phyloP scores from a whole-genome alignment of 2,888 invertebrate genomes.

The Zygogramma bicolorata region DNA sequence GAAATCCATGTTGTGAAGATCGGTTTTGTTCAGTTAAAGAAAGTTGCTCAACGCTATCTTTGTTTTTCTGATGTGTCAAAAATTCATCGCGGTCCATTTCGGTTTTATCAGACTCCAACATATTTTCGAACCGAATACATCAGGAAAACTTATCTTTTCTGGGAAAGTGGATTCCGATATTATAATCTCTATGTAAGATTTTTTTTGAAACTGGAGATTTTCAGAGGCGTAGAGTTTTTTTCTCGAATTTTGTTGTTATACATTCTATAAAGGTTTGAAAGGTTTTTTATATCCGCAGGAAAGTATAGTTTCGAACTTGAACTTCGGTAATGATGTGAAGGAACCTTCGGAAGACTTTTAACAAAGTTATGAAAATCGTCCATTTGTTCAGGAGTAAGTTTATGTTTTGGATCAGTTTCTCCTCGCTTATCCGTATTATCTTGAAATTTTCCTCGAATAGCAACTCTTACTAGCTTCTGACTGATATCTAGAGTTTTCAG shows the following conservation, averaged over 20 bases:
- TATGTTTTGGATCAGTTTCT: conserved; percentile 1
- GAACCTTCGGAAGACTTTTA: conserved; percentile 16
- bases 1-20: neutral
- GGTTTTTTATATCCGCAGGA: conserved; percentile 8
- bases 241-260: neutral
- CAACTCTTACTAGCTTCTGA: conserved; percentile 11
- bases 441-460: conserved; percentile 13
- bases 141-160: too few relatives aligned
- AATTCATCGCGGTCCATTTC: neutral
- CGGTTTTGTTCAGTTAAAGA: conserved; percentile 6
- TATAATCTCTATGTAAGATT: conserved; percentile 25
- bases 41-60: conserved; percentile 2
- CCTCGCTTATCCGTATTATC: conserved; percentile 15
- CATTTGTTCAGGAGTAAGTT: conserved; percentile 16
- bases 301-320: conserved; percentile 18
- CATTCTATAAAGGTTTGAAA: conserved; percentile 14
- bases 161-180: too few relatives aligned
- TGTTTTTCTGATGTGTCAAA: neutral
- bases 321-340: conserved; percentile 22
- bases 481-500: conserved; percentile 2
- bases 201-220: neutral
- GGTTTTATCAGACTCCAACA: neutral
- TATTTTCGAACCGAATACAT: conserved; percentile 26
- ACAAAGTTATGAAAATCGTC: conserved; percentile 11
- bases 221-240: neutral